Conservation (phyloP, 2,888 invertebrate genomes). For the Poecilus cupreus region DNA sequence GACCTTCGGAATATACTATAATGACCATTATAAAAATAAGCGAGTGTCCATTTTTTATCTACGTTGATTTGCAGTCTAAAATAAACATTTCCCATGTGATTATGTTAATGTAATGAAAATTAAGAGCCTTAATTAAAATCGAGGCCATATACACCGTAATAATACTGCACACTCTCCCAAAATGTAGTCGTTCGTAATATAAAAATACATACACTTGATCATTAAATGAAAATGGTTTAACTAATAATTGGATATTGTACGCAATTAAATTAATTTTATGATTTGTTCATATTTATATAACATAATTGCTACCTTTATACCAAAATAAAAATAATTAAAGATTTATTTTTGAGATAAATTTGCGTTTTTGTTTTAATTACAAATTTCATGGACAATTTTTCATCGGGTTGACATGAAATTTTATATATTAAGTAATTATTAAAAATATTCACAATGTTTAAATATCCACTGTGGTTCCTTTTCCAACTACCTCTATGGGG, state of each 20-base stretch:
- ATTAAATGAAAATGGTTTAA: neutral
- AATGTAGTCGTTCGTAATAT: neutral
- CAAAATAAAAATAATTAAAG: neutral
- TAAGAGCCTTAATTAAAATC: constrained; percentile 48
- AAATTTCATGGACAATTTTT: neutral
- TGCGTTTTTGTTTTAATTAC: neutral
- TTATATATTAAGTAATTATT: too few relatives aligned
- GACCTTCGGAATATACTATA: neutral
- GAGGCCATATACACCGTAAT: constrained; percentile 47
- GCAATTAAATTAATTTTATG: constrained; percentile 5
- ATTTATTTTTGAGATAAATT: neutral
- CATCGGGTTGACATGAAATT: too few relatives aligned
- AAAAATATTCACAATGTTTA: too few relatives aligned
- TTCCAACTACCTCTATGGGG: too few relatives aligned
- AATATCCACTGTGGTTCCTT: too few relatives aligned
- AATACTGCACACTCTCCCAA: neutral
- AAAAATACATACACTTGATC: neutral
- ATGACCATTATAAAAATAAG: constrained; percentile 24
- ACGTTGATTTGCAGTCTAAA: neutral
- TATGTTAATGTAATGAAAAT: constrained; percentile 53
- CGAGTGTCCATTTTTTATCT: neutral
- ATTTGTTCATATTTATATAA: neutral
- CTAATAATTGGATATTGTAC: neutral
- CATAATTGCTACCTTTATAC: neutral
- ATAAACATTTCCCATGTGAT: constrained; percentile 45